Evolutionary conservation across 2,113 vertebrate genomes (phyloP), one percentile per base, ranked within the genome.

Genomic region (Oreochromis spilurus): DNA sequence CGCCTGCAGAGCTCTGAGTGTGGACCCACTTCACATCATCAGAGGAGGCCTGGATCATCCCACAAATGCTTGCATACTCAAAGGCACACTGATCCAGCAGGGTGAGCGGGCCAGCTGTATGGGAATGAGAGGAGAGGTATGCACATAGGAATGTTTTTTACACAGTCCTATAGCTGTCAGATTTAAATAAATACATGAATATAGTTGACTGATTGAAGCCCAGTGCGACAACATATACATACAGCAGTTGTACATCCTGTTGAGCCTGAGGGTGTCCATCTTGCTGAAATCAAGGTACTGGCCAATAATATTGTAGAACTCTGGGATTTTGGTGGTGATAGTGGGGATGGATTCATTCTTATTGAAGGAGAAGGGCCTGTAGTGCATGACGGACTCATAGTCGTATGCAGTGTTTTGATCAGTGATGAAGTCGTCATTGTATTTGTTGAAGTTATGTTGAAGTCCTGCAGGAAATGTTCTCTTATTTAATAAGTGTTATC

Each of bases 211-310:
- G 21, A 72, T 17, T 1, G 38, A 72, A 72, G 67, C 21, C 40
- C 3, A 72, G 13, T 48, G 24, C 34, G 11, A 24, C 6, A 48
- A 31, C 14, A 53, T 26, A 11, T 52, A 97, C 98, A 94, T 94
- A 99, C 98, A 97, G 94, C 98, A 99, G 86, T 97, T 98, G 92
- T 98, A 99, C 98, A 98, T 98, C 79, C 97, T 96, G 90, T 99
- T 99, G 57, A 99, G 95, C 82, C 97, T 97, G 84, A 97, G 89
- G 87, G 96, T 77, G 60, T 99, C 98, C 84, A 96, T 91, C 52
- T 90, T 57, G 79, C 98, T 99, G 94, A 99, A 81, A 90, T 98
- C 98, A 9, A 98, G 92, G 86, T 97, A 97, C 89, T 98, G 98
- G 29, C 98, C 98, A 54, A 99, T 98, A 79, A 98, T 86, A 38